Percentiles rank a stretch among this genome's conserved stretches.
phyloP scores from a whole-genome alignment of 2,888 invertebrate genomes.

The Reticulitermes lucifugus region DNA sequence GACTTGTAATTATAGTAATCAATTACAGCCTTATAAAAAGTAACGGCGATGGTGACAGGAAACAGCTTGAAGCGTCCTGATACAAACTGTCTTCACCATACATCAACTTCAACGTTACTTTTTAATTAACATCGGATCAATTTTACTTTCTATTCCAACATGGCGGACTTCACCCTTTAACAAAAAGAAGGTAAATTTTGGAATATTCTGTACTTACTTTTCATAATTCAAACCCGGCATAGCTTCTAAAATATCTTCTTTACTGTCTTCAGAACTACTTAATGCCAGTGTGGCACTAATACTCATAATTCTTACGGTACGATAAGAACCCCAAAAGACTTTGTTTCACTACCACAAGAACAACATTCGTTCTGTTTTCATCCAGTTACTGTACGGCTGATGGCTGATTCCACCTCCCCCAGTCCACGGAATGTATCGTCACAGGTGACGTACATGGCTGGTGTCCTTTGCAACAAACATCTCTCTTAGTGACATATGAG shows the following conservation, averaged over 20 bases:
- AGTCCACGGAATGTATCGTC: not conserved
- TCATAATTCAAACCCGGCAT: conserved; percentile 52
- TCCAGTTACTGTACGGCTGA: not conserved
- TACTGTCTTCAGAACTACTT: conserved; percentile 51
- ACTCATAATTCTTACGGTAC: conserved; percentile 51
- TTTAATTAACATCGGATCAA: not conserved
- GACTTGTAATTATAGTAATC: no score
- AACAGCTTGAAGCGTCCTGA: no score
- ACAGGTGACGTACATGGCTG: conserved; percentile 23
- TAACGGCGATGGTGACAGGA: no score
- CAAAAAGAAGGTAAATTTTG: conserved; percentile 32
- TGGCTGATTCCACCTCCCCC: not conserved
- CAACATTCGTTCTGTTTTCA: not conserved
- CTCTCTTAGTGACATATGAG: not conserved
- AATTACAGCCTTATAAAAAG: no score
- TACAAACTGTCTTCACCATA: not conserved
- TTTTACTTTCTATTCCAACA: conserved; percentile 42
- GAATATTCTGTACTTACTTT: conserved; percentile 48
- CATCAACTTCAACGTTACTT: not conserved
- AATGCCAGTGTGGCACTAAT: conserved; percentile 53
- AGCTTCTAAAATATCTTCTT: conserved; percentile 52
- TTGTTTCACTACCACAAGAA: conserved; percentile 25
- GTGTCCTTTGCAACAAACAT: not conserved
- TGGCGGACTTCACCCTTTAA: conserved; percentile 45
- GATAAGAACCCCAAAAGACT: conserved; percentile 7